phyloP scores from a whole-genome alignment of 2,797 vertebrate genomes.

The Harpagifer antarcticus region DNA sequence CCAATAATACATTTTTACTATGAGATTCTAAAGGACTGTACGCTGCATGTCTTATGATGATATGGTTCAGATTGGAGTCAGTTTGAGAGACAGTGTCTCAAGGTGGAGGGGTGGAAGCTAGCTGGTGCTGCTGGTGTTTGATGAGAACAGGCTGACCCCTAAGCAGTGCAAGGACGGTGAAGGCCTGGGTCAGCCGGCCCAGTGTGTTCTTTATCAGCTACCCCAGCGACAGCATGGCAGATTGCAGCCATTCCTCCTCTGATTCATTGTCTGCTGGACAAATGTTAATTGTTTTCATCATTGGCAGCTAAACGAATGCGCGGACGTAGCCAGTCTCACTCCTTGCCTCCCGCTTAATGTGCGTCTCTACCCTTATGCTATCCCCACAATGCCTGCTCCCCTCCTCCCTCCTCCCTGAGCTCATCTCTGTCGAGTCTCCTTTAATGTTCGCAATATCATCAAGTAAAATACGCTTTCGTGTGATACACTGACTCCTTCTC shows the following conservation, averaged over 20 bases:
- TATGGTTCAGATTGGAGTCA: constrained; percentile 40
- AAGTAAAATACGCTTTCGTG: constrained; percentile 58
- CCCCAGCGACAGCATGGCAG: constrained; percentile 83
- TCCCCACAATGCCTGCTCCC: constrained; percentile 76
- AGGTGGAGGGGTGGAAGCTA: constrained; percentile 53
- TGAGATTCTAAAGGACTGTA: background rate
- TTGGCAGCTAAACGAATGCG: constrained; percentile 79
- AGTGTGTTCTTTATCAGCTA: constrained; percentile 88
- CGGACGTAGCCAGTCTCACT: constrained; percentile 81
- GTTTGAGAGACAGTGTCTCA: constrained; percentile 53
- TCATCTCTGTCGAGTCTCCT: constrained; percentile 70
- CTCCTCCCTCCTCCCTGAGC: constrained; percentile 56
- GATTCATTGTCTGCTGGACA: constrained; percentile 93
- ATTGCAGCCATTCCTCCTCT: constrained; percentile 92
- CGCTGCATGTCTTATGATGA: constrained; percentile 14
- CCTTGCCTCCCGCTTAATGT: constrained; percentile 84
- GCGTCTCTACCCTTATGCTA: constrained; percentile 81
- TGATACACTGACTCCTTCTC: constrained; percentile 27
- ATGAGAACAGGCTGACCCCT: constrained; percentile 89
- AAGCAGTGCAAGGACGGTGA: constrained; percentile 71
- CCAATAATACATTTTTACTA: background rate
- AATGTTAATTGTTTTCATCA: constrained; percentile 96
- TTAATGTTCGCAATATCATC: constrained; percentile 62
- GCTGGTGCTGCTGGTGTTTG: constrained; percentile 73
- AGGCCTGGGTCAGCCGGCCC: constrained; percentile 83